A percentile compares a stretch with the other conserved stretches of the same genome.
phyloP scores from a whole-genome alignment of 2,113 vertebrate species.

The Cryptotis parvus region DNA sequence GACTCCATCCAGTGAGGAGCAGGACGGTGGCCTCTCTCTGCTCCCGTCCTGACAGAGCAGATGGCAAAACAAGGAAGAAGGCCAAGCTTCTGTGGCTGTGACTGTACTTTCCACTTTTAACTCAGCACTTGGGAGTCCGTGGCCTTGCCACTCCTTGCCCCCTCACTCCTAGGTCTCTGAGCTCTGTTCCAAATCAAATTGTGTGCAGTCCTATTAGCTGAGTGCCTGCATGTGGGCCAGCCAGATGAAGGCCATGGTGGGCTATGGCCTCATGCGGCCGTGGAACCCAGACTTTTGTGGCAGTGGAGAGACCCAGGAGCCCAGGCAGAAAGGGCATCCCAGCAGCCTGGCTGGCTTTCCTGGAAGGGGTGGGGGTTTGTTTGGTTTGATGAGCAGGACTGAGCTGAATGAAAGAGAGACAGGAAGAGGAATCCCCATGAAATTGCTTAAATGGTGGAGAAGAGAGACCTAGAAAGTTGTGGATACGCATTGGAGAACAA shows the following conservation, averaged over 20 bases:
- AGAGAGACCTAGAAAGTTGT: constrained; percentile 27
- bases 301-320: background rate
- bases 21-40: constrained; percentile 65
- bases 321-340: background rate
- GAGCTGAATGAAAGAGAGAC: background rate
- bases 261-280: too few relatives aligned
- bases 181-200: constrained; percentile 52
- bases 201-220: background rate
- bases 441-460: background rate
- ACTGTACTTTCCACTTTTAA: constrained; percentile 72
- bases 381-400: background rate
- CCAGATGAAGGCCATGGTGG: background rate
- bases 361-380: background rate
- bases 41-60: constrained; percentile 70
- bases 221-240: constrained; percentile 18
- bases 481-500: background rate
- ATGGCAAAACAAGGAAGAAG: constrained; percentile 74
- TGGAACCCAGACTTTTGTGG: background rate
- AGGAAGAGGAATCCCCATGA: background rate
- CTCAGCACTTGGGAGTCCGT: constrained; percentile 61
- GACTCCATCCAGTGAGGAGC: constrained; percentile 52
- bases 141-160: constrained; percentile 62
- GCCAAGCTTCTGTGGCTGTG: constrained; percentile 69
- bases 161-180: constrained; percentile 62
- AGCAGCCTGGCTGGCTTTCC: background rate